Evolutionary conservation across 2,888 invertebrate genomes (phyloP), one percentile per base, ranked within the genome.

Genomic region (Darwinula stevensoni): DNA sequence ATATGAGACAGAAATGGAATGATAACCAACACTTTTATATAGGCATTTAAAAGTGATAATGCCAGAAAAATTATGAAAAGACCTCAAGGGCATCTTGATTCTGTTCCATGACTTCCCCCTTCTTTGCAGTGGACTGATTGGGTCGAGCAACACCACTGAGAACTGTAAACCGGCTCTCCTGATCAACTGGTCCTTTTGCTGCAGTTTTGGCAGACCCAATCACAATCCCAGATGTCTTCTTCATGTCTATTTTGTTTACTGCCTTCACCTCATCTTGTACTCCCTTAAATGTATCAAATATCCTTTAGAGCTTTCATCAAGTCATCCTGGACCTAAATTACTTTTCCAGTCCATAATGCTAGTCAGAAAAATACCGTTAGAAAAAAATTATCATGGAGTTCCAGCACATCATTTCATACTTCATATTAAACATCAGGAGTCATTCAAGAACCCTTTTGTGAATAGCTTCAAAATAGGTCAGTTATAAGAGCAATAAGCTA

Each of bases 41-140:
- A n/a, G n/a, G n/a, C n/a, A n/a, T n/a, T n/a, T n/a, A n/a, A n/a
- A n/a, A n/a, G n/a, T n/a, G n/a, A n/a, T n/a, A n/a, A n/a, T n/a
- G n/a, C n/a, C n/a, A n/a, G 12, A 26, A 30, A 13, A 17, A 27
- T 12, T 15, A 30, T 31, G 28, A 44, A n/a, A n/a, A n/a, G n/a
- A 58, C 58, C 51, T 65, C 97, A 37, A 94, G 54, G 1, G 82
- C 86, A 49, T 97, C 94, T 52, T 88, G 84, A 54, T 97, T 91
- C 49, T 88, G 91, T 52, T 97, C 91, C 45, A 99, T 84, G n/a
- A 97, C 56, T 53, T 97, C 94, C 33, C 97, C 97, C 47, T 91
- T 88, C 41, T 74, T 67, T 41, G 68, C 69, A 16, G 62, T 59
- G 17, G 63, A 58, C 28, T 44, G 43, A 38, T 73, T 72, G n/a